Base-by-base conservation (phyloP, 2,888 invertebrate species). In the Drosophila setosimentum region DNA sequence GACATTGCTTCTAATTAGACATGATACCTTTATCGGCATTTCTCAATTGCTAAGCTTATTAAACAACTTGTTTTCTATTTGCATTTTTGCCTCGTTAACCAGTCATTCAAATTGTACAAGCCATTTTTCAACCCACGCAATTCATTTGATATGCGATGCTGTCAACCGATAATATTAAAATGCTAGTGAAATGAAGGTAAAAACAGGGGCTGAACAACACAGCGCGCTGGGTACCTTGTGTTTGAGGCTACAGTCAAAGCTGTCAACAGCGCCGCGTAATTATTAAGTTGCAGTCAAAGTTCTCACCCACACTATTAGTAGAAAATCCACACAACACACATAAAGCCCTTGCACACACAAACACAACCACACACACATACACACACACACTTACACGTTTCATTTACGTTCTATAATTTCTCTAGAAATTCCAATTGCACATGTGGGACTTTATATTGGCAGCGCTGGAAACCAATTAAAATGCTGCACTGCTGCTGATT, bases 351-450 rank as follows among this genome's bases (percentile, higher is more conserved):
- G 42, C 29, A 40, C 32, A 58, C 37, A 42, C 33, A 37, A 32
- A 51, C 58, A 13, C 33, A 45, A 40, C 33, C 54, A 7, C 33
- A 27, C 45, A 32, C 24, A 24, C 45, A 37, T 24, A 11, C 24
- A 18, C 13, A 18, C 33, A 40, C 21, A 48, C 35, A 42, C 32
- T 16, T 53, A 58, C 53, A 73, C 83, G 78, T 83, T 80, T 82
- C 83, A 86, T 87, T 87, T 83, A 83, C 82, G 87, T 87, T 86
- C 88, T 87, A 86, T 87, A 88, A 87, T 87, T 88, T 87, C 86
- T 80, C 77, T 87, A 81, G 87, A 87, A 87, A 88, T 87, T 83
- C 87, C 84, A 63, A 87, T 86, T 87, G 87, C 87, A 87, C 87
- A 87, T 87, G 83, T 87, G 87, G 86, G 87, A 87, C 80, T 87